Conservation (phyloP, 2,888 invertebrate genomes). For the Urechis unicinctus region DNA sequence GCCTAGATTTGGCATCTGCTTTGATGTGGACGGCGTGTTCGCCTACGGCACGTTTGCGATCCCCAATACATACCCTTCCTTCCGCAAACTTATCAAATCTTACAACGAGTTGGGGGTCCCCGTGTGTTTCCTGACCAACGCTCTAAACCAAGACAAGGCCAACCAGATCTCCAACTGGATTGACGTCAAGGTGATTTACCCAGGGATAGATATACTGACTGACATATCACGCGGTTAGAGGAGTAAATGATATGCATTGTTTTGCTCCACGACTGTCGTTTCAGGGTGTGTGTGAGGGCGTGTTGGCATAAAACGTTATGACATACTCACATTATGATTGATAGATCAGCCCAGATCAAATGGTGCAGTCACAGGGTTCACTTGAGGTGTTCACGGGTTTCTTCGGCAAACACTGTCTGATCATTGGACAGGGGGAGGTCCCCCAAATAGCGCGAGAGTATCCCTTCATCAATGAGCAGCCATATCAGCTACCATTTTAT, state of each 20-base stretch:
- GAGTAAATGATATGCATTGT: background rate
- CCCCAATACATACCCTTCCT: slow-evolving; percentile 32
- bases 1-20: slow-evolving; percentile 48
- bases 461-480: slow-evolving; percentile 28
- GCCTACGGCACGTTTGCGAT: slow-evolving; percentile 44
- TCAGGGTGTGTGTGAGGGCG: too few relatives aligned
- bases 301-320: too few relatives aligned
- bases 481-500: background rate
- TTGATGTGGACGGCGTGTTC: slow-evolving; percentile 50
- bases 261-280: background rate
- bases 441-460: slow-evolving; percentile 47
- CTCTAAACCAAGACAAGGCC: slow-evolving; percentile 43
- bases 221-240: background rate
- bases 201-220: too few relatives aligned
- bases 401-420: slow-evolving; percentile 44
- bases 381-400: slow-evolving; percentile 38
- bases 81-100: slow-evolving; percentile 35
- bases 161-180: slow-evolving; percentile 42
- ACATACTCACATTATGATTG: too few relatives aligned
- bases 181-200: slow-evolving; percentile 34
- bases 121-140: slow-evolving; percentile 48
- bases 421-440: slow-evolving; percentile 46
- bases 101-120: slow-evolving; percentile 41
- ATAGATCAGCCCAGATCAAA: slow-evolving; percentile 42
- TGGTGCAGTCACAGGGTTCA: slow-evolving; percentile 48